Percentiles rank a stretch among this genome's conserved stretches.
phyloP scores from a whole-genome alignment of 2,797 vertebrate genomes.

The Pseudochaenichthys georgianus region DNA sequence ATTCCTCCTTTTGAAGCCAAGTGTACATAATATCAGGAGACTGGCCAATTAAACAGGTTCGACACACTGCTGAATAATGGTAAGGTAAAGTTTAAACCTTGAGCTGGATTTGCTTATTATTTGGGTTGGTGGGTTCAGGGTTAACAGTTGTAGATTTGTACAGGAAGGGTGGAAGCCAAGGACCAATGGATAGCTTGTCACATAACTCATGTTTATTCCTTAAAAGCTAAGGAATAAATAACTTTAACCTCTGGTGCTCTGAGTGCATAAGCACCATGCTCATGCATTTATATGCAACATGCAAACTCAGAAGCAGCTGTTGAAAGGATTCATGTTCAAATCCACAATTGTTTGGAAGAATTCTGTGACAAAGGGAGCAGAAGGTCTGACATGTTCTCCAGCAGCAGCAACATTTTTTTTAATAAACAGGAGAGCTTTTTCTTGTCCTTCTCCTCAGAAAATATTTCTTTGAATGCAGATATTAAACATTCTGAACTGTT shows the following conservation, averaged over 20 bases:
- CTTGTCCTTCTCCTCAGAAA: conserved; percentile 7
- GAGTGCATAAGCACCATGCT: not conserved
- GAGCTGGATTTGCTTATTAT: conserved; percentile 17
- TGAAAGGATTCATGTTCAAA: conserved; percentile 8
- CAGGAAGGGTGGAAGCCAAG: not conserved
- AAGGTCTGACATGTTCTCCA: conserved; percentile 17
- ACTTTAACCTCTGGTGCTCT: not conserved
- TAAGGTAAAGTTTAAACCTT: conserved; percentile 23
- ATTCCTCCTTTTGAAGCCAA: not conserved
- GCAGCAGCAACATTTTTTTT: not conserved
- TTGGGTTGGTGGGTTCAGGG: conserved; percentile 5
- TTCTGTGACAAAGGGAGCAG: not conserved
- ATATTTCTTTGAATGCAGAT: not conserved
- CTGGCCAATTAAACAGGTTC: conserved; percentile 22
- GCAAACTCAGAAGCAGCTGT: not conserved
- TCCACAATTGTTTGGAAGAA: conserved; percentile 6
- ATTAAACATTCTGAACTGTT: not conserved
- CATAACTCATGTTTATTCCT: not conserved
- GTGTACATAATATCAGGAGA: conserved; percentile 32
- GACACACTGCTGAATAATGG: conserved; percentile 38
- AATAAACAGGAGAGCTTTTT: conserved; percentile 18
- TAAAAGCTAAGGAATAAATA: not conserved
- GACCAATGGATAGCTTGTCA: not conserved
- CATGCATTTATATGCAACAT: not conserved
- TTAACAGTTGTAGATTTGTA: conserved; percentile 8